Percentiles rank a stretch among this genome's conserved stretches.
These are phyloP conservation scores for Pachycephus smyrnensis DNA, from an alignment of 2,888 invertebrate genomes.

Conservation along the genomic window DNA sequence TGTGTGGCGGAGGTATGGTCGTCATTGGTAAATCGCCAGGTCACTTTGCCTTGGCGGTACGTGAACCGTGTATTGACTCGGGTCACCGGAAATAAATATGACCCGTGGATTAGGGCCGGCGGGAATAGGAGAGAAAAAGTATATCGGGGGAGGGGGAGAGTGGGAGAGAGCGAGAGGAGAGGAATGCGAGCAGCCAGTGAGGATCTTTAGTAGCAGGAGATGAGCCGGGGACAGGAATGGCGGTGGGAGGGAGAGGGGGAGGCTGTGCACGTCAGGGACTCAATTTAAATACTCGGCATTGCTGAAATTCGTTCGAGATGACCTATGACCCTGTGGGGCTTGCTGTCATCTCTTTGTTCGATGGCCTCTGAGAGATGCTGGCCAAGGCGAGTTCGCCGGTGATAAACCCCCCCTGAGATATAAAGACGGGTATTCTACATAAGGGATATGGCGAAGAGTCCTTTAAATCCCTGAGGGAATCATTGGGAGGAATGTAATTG, in stretches of 20 bases:
- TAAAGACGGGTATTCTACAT: not conserved
- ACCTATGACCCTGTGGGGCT: conserved; percentile 43
- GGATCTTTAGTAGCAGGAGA: not conserved
- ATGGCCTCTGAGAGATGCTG: not conserved
- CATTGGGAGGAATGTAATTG: not conserved
- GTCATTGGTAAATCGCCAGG: not conserved
- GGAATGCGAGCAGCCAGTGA: conserved; percentile 33
- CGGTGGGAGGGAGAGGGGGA: conserved; percentile 20
- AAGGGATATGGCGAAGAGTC: not conserved
- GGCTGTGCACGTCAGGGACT: conserved; percentile 45
- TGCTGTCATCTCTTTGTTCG: conserved; percentile 39
- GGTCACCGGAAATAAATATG: not conserved
- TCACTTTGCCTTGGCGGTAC: not conserved
- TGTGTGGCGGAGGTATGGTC: not conserved
- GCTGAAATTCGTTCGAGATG: conserved; percentile 58
- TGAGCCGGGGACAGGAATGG: not conserved
- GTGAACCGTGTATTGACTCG: not conserved
- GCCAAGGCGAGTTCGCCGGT: not conserved
- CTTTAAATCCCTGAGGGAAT: conserved; percentile 17
- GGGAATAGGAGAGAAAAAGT: not conserved
- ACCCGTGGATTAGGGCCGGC: not conserved
- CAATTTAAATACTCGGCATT: conserved; percentile 59
- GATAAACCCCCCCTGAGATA: not conserved
- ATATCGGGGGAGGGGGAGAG: not conserved
- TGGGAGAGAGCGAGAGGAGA: not conserved